phyloP scores from a whole-genome alignment of 2,888 invertebrate genomes.

The Nymphalis polychloros region DNA sequence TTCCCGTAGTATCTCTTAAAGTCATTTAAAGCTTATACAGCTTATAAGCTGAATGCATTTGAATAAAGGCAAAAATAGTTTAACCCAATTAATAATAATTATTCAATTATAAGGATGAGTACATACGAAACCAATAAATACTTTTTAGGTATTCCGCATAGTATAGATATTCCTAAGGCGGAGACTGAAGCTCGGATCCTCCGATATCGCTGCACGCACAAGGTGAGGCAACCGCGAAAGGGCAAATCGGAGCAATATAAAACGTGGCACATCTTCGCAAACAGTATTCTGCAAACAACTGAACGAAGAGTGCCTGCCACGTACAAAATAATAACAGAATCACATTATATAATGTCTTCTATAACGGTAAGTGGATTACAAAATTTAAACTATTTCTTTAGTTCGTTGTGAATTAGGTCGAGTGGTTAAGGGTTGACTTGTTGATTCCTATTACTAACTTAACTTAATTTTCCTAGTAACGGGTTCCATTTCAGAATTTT shows the following conservation, averaged over 20 bases:
- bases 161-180: conserved; percentile 49
- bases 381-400: conserved; percentile 6
- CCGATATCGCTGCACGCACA: conserved; percentile 64
- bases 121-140: background rate
- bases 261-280: conserved; percentile 74
- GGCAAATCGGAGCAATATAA: conserved; percentile 79
- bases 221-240: conserved; percentile 80
- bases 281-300: conserved; percentile 70
- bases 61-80: background rate
- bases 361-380: conserved; percentile 61
- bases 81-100: background rate
- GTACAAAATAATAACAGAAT: conserved; percentile 45
- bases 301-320: conserved; percentile 58
- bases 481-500: no score
- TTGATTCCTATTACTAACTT: background rate
- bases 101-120: conserved; percentile 4
- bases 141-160: conserved; percentile 34
- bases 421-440: background rate
- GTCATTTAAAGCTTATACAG: background rate
- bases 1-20: background rate
- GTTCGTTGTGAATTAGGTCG: background rate
- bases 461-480: no score
- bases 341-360: conserved; percentile 52
- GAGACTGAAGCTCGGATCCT: conserved; percentile 58
- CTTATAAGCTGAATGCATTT: background rate